Evolutionary conservation across 1,140 invertebrate genomes (phyloP).

Genomic region (Cyphomyrmex costatus): DNA sequence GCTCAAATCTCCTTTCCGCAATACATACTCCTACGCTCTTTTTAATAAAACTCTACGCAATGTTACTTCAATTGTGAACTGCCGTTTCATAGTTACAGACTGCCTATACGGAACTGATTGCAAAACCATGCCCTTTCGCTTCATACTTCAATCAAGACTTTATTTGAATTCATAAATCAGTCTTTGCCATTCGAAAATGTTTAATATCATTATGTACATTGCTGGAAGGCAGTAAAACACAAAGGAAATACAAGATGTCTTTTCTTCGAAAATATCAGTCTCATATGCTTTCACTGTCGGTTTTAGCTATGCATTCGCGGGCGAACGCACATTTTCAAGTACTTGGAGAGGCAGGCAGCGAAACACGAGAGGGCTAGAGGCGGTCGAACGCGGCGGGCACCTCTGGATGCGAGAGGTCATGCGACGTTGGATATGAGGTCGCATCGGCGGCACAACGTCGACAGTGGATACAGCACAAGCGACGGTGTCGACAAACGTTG

Average conservation of each 20-base stretch:
- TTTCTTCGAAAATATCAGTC: background rate
- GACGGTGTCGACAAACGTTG: constrained; percentile 93
- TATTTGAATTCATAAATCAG: constrained; percentile 31
- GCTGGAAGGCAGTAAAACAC: background rate
- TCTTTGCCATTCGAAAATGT: background rate
- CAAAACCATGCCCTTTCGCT: constrained; percentile 24
- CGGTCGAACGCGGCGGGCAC: constrained; percentile 80
- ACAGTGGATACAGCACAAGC: constrained; percentile 95
- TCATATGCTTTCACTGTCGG: background rate
- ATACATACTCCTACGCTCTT: constrained; percentile 15
- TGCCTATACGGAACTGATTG: constrained; percentile 34
- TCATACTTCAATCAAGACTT: constrained; percentile 27
- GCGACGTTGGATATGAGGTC: constrained; percentile 86
- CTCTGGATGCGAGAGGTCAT: constrained; percentile 87
- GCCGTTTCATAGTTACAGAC: constrained; percentile 5
- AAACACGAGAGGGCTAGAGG: constrained; percentile 88
- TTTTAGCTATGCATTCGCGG: constrained; percentile 95
- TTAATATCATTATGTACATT: background rate
- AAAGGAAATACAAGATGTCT: background rate
- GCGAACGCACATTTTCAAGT: constrained; percentile 97
- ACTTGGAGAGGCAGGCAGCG: constrained; percentile 95
- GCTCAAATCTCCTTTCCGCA: background rate
- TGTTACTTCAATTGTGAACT: constrained; percentile 25
- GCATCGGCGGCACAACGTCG: constrained; percentile 91
- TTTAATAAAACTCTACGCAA: constrained; percentile 8